Evolutionary conservation across 2,113 vertebrate genomes (phyloP).

Genomic region (Leptodactylus fuscus): DNA sequence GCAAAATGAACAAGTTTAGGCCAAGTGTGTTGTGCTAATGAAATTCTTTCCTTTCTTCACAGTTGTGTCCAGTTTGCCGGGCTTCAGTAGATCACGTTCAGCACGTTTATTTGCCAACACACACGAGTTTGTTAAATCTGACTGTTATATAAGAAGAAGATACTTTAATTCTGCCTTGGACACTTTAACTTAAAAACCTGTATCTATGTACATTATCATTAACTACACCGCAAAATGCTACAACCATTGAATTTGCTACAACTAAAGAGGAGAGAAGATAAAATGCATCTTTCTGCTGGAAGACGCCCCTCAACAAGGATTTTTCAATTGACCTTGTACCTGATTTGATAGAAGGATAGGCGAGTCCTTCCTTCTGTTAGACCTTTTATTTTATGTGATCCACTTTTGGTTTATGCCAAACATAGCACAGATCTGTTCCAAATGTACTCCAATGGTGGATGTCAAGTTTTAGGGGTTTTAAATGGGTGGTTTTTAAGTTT

Average conservation of each 20-base stretch:
- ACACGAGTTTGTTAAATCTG: slow-evolving; percentile 93
- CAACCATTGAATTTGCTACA: slow-evolving; percentile 64
- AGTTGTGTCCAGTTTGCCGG: slow-evolving; percentile 93
- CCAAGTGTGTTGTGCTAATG: slow-evolving; percentile 11
- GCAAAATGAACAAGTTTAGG: background rate
- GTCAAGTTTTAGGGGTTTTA: slow-evolving; percentile 13
- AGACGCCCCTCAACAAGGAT: background rate
- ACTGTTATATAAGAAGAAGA: slow-evolving; percentile 75
- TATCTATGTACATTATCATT: slow-evolving; percentile 60
- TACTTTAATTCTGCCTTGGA: background rate
- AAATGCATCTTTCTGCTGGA: background rate
- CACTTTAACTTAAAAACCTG: slow-evolving; percentile 27
- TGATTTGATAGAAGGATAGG: background rate
- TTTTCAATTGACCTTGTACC: background rate
- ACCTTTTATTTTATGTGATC: background rate
- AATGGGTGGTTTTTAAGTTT: background rate
- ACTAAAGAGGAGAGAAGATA: slow-evolving; percentile 49
- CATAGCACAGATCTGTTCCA: background rate
- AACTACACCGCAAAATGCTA: slow-evolving; percentile 69
- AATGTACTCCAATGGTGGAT: background rate
- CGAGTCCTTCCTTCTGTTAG: background rate
- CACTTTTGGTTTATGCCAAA: background rate
- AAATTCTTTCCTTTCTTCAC: slow-evolving; percentile 61
- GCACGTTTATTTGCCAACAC: slow-evolving; percentile 95
- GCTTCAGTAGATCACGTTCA: slow-evolving; percentile 91